A percentile compares a stretch with the other conserved stretches of the same genome.
Evolutionary conservation across 2,888 invertebrate species (phyloP).

Genomic region (Timema podura): DNA sequence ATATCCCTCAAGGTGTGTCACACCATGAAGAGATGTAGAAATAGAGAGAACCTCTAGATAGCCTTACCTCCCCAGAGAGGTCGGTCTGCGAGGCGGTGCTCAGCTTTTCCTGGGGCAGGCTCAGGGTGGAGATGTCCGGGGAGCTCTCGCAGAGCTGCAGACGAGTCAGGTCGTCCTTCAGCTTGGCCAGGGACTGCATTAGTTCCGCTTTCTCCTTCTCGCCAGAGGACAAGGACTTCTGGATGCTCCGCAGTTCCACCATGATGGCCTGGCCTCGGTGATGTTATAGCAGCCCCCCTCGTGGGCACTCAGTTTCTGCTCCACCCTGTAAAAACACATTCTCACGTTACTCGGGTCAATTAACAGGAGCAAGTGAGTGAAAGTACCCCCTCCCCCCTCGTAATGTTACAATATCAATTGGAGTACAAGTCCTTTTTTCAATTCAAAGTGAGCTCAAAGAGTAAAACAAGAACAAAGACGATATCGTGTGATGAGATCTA

Average conservation of each 20-base stretch:
- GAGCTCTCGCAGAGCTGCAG: conserved; percentile 80
- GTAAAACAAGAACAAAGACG: neutral
- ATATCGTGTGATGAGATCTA: too few species aligned
- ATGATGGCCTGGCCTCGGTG: conserved; percentile 95
- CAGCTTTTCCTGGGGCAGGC: conserved; percentile 63
- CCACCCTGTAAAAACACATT: conserved; percentile 50
- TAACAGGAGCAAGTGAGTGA: too few species aligned
- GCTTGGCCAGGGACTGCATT: conserved; percentile 88
- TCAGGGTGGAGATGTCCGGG: conserved; percentile 47
- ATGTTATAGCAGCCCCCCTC: conserved; percentile 87
- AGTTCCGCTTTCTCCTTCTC: conserved; percentile 91
- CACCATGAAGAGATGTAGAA: too few species aligned
- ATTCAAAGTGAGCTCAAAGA: neutral
- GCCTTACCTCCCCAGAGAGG: conserved; percentile 71
- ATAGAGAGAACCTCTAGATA: neutral
- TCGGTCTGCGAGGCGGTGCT: conserved; percentile 96
- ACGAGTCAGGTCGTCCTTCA: conserved; percentile 88
- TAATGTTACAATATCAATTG: too few species aligned
- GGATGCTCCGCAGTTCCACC: conserved; percentile 87
- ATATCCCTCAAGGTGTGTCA: too few species aligned
- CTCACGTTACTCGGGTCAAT: neutral
- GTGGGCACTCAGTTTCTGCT: conserved; percentile 80
- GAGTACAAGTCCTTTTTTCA: neutral
- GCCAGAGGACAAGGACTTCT: conserved; percentile 83
- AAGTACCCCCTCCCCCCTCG: too few species aligned